A percentile compares a stretch with the other conserved stretches of the same genome.
These are phyloP conservation scores for Sinella curviseta DNA, from an alignment of 1,140 invertebrate genomes.

Conservation along the genomic window DNA sequence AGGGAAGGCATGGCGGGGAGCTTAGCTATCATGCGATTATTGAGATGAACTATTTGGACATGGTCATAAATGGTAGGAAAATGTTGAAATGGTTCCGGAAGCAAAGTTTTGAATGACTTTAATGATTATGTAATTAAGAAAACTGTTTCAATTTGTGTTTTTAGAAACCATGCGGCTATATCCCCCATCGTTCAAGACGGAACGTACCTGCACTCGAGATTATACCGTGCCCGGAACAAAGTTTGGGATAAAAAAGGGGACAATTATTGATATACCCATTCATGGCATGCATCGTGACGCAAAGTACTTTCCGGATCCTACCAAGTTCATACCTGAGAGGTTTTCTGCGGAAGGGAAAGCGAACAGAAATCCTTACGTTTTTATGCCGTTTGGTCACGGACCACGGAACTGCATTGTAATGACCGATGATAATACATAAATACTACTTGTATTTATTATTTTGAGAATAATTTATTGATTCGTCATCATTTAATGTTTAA, in stretches of 20 bases:
- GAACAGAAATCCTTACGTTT: background rate
- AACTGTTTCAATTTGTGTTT: background rate
- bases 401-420: constrained; percentile 9
- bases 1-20: constrained; percentile 50
- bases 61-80: constrained; percentile 42
- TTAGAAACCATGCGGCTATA: constrained; percentile 36
- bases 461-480: too few species aligned
- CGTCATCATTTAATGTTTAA: background rate
- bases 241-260: constrained; percentile 26
- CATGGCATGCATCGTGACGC: constrained; percentile 37
- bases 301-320: background rate
- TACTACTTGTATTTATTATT: background rate
- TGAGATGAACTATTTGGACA: constrained; percentile 55
- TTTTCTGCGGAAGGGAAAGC: background rate
- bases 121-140: background rate
- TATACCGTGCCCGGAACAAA: constrained; percentile 46
- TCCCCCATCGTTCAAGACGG: constrained; percentile 9
- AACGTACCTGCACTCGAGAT: constrained; percentile 28
- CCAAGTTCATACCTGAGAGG: background rate
- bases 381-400: constrained; percentile 15
- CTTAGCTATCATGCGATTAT: constrained; percentile 53
- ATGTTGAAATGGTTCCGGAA: too few species aligned
- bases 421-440: background rate
- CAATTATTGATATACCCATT: constrained; percentile 2
- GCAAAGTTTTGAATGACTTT: background rate